Base-by-base conservation (phyloP, 1,140 invertebrate genomes). In the Cotesia typhae region DNA sequence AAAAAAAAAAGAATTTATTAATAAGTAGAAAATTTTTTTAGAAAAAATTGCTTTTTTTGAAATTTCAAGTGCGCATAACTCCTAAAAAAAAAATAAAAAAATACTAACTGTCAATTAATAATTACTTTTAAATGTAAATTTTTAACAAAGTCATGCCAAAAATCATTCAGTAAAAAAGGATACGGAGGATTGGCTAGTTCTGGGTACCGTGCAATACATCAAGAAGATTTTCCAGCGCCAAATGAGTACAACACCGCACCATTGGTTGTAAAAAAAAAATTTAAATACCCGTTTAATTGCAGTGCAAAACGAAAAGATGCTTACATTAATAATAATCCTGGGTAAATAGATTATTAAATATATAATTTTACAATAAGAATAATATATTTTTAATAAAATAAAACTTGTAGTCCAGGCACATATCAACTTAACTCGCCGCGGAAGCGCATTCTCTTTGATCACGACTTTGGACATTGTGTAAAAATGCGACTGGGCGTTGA, bases 401-500 rank as follows among this genome's bases (percentile, higher is more conserved):
- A 51, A 51, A 12, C 12, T 12, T 55, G 1, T n/a, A 85, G 84
- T 7, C 82, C 84, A 67, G 82, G 81, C 4, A 76, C 76, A 28
- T 83, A 85, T 41, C 55, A 51, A 52, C 70, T 47, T 2, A 53
- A 47, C 7, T 20, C 41, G 36, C 51, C 67, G 63, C 77, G 72
- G 17, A 72, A 69, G 61, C 67, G 70, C 9, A 76, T 82, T 14
- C 61, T 36, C 4, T 81, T 81, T 61, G 75, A 81, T 38, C 82
- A 85, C 41, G 78, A 74, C 74, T 85, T 86, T 65, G 85, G 85
- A 65, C 80, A 83, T 20, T 79, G 74, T 73, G 64, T 76, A 3
- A 81, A 80, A 72, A 76, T 86, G 72, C 76, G 77, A 59, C 75
- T 84, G n/a, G 81, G 81, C 0, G 81, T 84, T 14, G 77, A 82